Evolutionary conservation across 1,140 invertebrate genomes (phyloP).

Genomic region (Drusus annulatus): DNA sequence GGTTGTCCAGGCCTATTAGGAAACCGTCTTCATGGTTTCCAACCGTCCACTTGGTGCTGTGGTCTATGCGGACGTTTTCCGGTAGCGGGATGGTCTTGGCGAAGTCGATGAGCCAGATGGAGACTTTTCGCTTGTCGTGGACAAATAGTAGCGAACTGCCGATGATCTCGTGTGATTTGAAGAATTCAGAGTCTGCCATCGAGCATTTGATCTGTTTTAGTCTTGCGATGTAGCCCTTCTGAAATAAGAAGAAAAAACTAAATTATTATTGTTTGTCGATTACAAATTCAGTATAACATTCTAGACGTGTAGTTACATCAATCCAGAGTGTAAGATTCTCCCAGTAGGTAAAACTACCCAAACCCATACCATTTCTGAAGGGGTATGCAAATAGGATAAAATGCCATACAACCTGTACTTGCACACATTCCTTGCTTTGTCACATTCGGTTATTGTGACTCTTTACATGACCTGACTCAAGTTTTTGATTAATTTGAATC

Average conservation of each 20-base stretch:
- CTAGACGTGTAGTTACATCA: too few species aligned
- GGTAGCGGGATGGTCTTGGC: constrained; percentile 94
- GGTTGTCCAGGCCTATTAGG: constrained; percentile 93
- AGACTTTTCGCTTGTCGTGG: constrained; percentile 89
- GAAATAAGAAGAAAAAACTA: constrained; percentile 63
- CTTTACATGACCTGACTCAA: too few species aligned
- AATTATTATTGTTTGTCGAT: not conserved
- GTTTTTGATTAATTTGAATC: too few species aligned
- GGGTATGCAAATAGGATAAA: too few species aligned
- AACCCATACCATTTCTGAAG: too few species aligned
- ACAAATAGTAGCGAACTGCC: constrained; percentile 97
- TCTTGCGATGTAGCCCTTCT: constrained; percentile 88
- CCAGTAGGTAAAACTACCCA: too few species aligned
- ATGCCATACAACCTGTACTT: too few species aligned
- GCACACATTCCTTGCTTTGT: too few species aligned
- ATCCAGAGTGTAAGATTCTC: too few species aligned
- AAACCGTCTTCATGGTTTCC: constrained; percentile 99
- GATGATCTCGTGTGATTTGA: constrained; percentile 94
- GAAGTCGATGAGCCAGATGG: constrained; percentile 98
- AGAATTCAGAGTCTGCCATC: constrained; percentile 89
- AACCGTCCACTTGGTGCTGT: constrained; percentile 90
- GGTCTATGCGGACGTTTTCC: constrained; percentile 81
- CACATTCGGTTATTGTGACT: too few species aligned
- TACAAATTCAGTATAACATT: too few species aligned
- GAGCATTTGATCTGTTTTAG: constrained; percentile 87